These are phyloP conservation scores for Campoplex capitator DNA, from an alignment of 2,888 invertebrate genomes.

Conservation along the genomic window DNA sequence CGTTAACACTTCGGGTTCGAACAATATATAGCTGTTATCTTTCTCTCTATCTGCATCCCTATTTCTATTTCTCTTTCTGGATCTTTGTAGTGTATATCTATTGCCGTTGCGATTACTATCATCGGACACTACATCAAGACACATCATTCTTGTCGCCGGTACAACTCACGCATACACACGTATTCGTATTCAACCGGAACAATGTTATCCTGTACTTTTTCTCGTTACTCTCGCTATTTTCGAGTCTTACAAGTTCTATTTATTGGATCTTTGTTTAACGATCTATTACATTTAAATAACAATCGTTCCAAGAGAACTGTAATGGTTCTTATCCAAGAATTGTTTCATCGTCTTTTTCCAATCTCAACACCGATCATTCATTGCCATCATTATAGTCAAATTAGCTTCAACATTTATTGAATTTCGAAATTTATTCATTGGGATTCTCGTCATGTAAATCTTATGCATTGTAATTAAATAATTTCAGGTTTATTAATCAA, in stretches of 20 bases:
- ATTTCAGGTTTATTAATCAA: neutral
- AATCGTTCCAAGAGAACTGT: neutral
- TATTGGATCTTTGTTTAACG: neutral
- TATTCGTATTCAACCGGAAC: neutral
- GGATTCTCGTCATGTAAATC: neutral
- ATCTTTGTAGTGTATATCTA: constrained; percentile 25
- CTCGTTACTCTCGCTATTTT: neutral
- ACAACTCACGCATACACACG: constrained; percentile 23
- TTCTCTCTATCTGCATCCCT: neutral
- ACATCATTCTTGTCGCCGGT: constrained; percentile 31
- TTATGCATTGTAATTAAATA: neutral
- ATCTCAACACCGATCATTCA: neutral
- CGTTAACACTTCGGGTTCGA: constrained; percentile 38
- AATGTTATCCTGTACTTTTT: neutral
- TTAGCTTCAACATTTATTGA: neutral
- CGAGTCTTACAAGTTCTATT: neutral
- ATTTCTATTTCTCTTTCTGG: constrained; percentile 9
- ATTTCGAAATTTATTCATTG: neutral
- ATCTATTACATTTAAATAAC: neutral
- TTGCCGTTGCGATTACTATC: constrained; percentile 62
- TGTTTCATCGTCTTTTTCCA: neutral
- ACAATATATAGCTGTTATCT: constrained; percentile 47
- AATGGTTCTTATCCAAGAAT: neutral
- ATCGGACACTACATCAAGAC: constrained; percentile 42
- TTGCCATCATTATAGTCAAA: neutral